Conservation (phyloP, 1,140 invertebrate species). For the Diachasma alloeum region DNA sequence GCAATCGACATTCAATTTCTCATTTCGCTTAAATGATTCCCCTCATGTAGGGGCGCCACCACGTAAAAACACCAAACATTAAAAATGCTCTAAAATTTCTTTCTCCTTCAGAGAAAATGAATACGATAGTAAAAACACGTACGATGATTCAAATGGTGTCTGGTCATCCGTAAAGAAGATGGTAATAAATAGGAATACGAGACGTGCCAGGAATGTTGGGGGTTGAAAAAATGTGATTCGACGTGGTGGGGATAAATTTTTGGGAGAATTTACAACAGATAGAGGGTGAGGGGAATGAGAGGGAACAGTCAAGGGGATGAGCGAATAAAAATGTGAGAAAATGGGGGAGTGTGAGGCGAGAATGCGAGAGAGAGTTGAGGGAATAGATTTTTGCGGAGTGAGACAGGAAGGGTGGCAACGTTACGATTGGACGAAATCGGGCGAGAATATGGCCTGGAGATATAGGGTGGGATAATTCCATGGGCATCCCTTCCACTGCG, state of each 20-base stretch:
- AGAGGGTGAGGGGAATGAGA: neutral
- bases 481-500: neutral
- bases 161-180: slow-evolving; percentile 45
- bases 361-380: neutral
- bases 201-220: slow-evolving; percentile 53
- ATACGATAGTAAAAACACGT: slow-evolving; percentile 44
- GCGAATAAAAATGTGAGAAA: neutral
- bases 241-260: neutral
- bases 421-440: slow-evolving; percentile 42
- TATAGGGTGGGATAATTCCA: slow-evolving; percentile 42
- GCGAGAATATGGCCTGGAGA: slow-evolving; percentile 39
- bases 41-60: too few relatives aligned
- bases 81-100: neutral
- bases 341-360: neutral
- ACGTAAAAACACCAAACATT: neutral
- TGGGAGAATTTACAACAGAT: neutral
- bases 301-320: neutral
- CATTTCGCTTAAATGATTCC: too few relatives aligned
- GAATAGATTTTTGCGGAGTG: slow-evolving; percentile 16
- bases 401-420: neutral
- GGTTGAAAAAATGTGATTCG: neutral
- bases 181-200: slow-evolving; percentile 51
- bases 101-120: slow-evolving; percentile 14
- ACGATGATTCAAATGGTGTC: slow-evolving; percentile 55
- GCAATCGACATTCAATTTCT: too few relatives aligned